phyloP scores from a whole-genome alignment of 2,888 invertebrate species.

The Gari tellinella region DNA sequence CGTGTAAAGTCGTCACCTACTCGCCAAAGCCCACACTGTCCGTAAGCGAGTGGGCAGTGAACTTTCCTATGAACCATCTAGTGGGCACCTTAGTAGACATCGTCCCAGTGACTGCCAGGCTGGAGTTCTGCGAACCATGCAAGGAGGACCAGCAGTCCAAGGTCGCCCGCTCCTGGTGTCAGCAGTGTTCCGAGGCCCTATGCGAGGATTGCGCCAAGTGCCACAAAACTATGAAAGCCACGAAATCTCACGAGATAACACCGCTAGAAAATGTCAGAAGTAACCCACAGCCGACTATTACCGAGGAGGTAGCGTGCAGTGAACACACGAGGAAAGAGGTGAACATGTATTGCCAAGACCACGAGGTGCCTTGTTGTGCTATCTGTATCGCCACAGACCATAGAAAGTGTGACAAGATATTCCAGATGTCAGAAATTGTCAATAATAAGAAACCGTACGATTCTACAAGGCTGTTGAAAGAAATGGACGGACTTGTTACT shows the following conservation, averaged over 20 bases:
- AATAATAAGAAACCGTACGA: constrained; percentile 39
- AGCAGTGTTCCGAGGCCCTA: constrained; percentile 61
- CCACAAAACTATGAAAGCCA: constrained; percentile 63
- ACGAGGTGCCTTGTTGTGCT: constrained; percentile 59
- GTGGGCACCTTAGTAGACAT: constrained; percentile 61
- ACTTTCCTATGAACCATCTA: constrained; percentile 63
- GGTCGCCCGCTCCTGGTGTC: constrained; percentile 61
- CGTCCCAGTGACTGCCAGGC: constrained; percentile 45
- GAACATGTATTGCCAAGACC: constrained; percentile 64
- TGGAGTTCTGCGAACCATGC: constrained; percentile 65
- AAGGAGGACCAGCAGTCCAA: constrained; percentile 53
- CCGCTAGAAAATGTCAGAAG: constrained; percentile 57
- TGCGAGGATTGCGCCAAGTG: constrained; percentile 63
- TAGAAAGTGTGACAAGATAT: constrained; percentile 55
- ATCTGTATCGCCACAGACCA: constrained; percentile 61
- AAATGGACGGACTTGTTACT: constrained; percentile 43
- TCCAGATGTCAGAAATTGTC: constrained; percentile 52
- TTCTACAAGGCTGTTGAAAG: constrained; percentile 42
- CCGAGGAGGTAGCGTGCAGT: constrained; percentile 52
- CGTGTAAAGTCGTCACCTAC: constrained; percentile 47
- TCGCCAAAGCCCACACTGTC: constrained; percentile 49
- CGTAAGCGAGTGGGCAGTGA: constrained; percentile 57
- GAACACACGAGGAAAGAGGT: constrained; percentile 58
- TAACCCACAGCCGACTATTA: constrained; percentile 58
- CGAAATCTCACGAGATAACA: constrained; percentile 57